A percentile compares a stretch with the other conserved stretches of the same genome.
Evolutionary conservation across 2,888 invertebrate species (phyloP).

Genomic region (Fragum sueziense): DNA sequence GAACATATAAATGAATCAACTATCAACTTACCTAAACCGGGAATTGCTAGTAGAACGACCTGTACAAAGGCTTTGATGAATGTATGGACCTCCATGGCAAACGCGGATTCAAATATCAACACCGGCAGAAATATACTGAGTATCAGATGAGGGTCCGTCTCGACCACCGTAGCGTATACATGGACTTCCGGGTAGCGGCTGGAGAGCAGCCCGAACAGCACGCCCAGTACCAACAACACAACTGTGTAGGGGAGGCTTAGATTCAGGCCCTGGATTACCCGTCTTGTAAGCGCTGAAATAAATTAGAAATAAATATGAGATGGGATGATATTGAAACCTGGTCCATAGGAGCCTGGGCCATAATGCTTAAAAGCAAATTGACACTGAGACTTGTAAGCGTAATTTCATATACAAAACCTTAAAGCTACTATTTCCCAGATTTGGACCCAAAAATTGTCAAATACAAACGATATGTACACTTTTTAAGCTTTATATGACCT

Average conservation of each 20-base stretch:
- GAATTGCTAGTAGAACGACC: constrained; percentile 79
- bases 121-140: constrained; percentile 82
- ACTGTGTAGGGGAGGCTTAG: constrained; percentile 82
- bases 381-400: too few species aligned
- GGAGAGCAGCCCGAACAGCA: constrained; percentile 76
- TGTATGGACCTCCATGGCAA: constrained; percentile 82
- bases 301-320: not conserved
- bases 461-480: too few species aligned
- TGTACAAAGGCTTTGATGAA: constrained; percentile 80
- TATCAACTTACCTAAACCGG: constrained; percentile 77
- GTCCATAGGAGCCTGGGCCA: too few species aligned
- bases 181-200: constrained; percentile 63
- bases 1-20: too few species aligned
- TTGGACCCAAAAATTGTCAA: too few species aligned
- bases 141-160: constrained; percentile 80
- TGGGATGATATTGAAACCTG: too few species aligned
- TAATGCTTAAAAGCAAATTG: too few species aligned
- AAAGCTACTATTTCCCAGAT: too few species aligned
- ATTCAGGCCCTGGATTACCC: constrained; percentile 65
- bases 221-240: constrained; percentile 80
- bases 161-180: constrained; percentile 69
- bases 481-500: too few species aligned
- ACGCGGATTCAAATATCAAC: constrained; percentile 83
- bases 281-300: constrained; percentile 70
- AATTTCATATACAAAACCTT: too few species aligned